Evolutionary conservation across 2,113 vertebrate species (phyloP).

Genomic region (Petroica traversi): DNA sequence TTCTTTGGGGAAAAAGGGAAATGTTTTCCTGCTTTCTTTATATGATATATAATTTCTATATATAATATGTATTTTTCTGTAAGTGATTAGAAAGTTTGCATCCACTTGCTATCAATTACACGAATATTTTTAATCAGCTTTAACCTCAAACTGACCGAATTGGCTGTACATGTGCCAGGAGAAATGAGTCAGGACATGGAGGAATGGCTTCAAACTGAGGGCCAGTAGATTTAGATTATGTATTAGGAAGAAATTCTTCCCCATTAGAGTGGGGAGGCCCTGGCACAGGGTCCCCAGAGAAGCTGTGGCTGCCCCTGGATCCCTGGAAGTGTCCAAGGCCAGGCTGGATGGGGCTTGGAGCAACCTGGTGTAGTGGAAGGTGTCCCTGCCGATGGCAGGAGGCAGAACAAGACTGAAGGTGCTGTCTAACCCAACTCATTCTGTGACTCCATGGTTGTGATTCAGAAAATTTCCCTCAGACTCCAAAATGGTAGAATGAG

Average conservation of each 20-base stretch:
- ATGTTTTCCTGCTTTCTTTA: neutral
- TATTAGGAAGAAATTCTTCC: neutral
- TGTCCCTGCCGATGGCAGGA: neutral
- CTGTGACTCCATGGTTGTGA: neutral
- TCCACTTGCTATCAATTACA: neutral
- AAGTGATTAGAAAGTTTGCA: neutral
- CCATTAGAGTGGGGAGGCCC: neutral
- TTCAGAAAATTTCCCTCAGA: neutral
- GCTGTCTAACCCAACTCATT: neutral
- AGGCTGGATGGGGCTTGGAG: accelerated
- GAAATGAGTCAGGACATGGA: neutral
- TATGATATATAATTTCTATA: neutral
- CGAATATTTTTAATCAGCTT: neutral
- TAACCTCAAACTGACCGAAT: neutral
- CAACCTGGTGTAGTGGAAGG: accelerated
- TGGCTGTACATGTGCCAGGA: neutral
- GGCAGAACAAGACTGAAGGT: neutral
- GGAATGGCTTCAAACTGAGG: neutral
- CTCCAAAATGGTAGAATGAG: neutral
- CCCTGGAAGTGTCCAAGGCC: neutral
- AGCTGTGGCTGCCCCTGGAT: neutral
- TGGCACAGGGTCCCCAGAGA: neutral
- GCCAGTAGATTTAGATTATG: neutral
- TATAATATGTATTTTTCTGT: neutral
- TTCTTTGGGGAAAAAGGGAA: neutral